These are phyloP conservation scores for Telmatherina bonti DNA, from an alignment of 2,797 vertebrate genomes.

Conservation along the genomic window DNA sequence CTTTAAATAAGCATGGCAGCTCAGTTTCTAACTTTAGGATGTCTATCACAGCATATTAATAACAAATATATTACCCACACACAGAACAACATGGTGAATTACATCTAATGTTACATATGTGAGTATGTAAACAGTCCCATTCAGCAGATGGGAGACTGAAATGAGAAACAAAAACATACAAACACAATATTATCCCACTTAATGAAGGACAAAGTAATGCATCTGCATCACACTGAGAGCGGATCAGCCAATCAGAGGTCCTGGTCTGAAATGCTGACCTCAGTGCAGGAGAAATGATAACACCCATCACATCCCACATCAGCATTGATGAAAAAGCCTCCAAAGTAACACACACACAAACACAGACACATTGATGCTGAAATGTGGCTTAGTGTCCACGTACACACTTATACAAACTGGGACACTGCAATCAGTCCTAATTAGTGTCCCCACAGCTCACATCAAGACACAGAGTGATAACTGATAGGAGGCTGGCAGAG, in stretches of 20 bases:
- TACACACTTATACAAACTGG: background rate
- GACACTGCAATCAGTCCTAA: slow-evolving; percentile 19
- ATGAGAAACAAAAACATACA: slow-evolving; percentile 11
- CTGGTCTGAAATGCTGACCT: slow-evolving; percentile 48
- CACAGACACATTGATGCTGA: slow-evolving; percentile 29
- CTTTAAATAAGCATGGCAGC: background rate
- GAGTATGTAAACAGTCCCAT: background rate
- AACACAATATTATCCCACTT: slow-evolving; percentile 25
- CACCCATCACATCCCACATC: slow-evolving; percentile 30
- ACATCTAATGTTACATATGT: background rate
- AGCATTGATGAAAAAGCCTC: slow-evolving; percentile 24
- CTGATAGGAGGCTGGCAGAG: slow-evolving; percentile 9
- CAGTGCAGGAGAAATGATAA: slow-evolving; percentile 31
- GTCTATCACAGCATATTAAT: slow-evolving; percentile 15
- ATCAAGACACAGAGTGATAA: slow-evolving; percentile 24
- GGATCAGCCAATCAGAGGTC: slow-evolving; percentile 20
- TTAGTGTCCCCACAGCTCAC: slow-evolving; percentile 24
- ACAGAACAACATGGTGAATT: background rate
- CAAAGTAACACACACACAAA: slow-evolving; percentile 16
- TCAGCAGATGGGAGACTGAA: background rate
- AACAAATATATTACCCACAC: background rate
- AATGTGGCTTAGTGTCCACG: slow-evolving; percentile 6
- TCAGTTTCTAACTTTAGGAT: background rate
- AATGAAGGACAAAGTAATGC: slow-evolving; percentile 38
- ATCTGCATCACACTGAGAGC: slow-evolving; percentile 21